A percentile compares a stretch with the other conserved stretches of the same genome.
phyloP scores from a whole-genome alignment of 1,140 invertebrate species.

The Pseudomyrmex gracilis region DNA sequence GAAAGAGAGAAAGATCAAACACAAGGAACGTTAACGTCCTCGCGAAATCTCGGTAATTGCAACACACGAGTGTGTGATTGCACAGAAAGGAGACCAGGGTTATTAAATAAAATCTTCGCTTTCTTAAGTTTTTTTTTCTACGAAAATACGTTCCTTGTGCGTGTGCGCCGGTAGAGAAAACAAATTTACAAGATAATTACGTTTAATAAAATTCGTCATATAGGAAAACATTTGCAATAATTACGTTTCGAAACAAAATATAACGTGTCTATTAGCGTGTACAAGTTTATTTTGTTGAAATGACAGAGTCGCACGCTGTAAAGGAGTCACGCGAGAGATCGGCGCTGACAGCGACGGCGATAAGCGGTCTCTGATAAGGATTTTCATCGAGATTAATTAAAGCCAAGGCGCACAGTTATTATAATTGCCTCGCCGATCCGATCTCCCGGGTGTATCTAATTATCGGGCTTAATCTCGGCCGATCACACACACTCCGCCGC shows the following conservation, averaged over 20 bases:
- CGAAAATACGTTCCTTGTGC: no score
- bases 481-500: constrained; percentile 66
- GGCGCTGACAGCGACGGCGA: constrained; percentile 36
- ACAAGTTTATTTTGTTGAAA: not conserved
- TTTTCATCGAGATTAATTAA: constrained; percentile 71
- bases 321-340: constrained; percentile 1
- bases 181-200: no score
- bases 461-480: constrained; percentile 65
- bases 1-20: no score
- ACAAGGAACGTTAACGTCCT: not conserved
- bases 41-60: no score
- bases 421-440: constrained; percentile 65
- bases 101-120: no score
- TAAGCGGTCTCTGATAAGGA: constrained; percentile 29
- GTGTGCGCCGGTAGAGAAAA: no score
- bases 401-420: constrained; percentile 53
- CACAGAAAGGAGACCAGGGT: no score
- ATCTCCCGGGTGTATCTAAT: constrained; percentile 67
- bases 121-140: no score
- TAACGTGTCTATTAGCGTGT: not conserved
- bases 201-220: no score
- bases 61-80: no score
- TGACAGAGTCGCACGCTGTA: constrained; percentile 7
- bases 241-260: not conserved
- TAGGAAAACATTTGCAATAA: no score